phyloP scores from a whole-genome alignment of 2,888 invertebrate species.

The Orthosia cruda region DNA sequence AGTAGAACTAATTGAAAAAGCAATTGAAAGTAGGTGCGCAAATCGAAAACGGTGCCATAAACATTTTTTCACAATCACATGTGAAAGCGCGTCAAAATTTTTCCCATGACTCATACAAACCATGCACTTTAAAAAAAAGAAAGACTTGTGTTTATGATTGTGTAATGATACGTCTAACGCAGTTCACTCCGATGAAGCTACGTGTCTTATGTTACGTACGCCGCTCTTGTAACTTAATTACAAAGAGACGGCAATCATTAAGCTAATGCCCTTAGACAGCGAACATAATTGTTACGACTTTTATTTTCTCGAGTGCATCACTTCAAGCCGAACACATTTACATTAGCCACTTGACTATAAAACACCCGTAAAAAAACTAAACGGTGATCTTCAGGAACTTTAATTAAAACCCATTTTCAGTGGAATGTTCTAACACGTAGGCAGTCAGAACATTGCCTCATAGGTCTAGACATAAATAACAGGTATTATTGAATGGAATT shows the following conservation, averaged over 20 bases:
- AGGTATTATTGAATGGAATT: conserved; percentile 57
- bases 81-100: conserved; percentile 63
- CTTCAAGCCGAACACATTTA: conserved; percentile 49
- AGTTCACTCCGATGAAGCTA: conserved; percentile 70
- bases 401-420: conserved; percentile 37
- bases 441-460: conserved; percentile 10
- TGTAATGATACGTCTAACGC: conserved; percentile 74
- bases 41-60: conserved; percentile 49
- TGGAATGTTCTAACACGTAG: neutral
- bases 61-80: conserved; percentile 58
- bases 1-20: conserved; percentile 34
- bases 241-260: conserved; percentile 80
- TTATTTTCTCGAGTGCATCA: conserved; percentile 74
- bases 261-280: conserved; percentile 77
- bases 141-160: conserved; percentile 66
- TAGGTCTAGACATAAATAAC: conserved; percentile 41
- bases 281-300: conserved; percentile 80
- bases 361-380: conserved; percentile 31
- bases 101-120: conserved; percentile 71
- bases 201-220: conserved; percentile 73
- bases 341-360: conserved; percentile 29
- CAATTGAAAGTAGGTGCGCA: conserved; percentile 42
- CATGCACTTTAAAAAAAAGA: conserved; percentile 69
- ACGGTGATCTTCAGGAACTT: conserved; percentile 33
- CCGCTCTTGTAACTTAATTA: conserved; percentile 76